Percentiles rank a stretch among this genome's conserved stretches.
Conservation (phyloP, 2,797 vertebrate genomes). For the Syngnathus acus region DNA sequence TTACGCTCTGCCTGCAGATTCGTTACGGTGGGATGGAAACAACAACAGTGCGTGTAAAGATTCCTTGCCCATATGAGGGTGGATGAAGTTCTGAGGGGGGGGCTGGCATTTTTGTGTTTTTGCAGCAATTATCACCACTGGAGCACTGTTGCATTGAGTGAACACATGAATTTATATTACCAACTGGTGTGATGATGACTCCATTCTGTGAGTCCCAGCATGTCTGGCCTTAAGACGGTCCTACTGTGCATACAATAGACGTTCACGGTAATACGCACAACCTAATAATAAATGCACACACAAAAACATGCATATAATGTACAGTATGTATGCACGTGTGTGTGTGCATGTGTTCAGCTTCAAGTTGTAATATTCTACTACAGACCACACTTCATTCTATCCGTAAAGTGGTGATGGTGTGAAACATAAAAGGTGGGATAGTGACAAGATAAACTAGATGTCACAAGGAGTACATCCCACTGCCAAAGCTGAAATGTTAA, state of each 20-base stretch:
- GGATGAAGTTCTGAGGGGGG: neutral
- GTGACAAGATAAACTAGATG: neutral
- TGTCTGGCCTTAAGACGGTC: conserved; percentile 31
- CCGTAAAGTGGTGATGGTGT: conserved; percentile 5
- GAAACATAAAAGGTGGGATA: conserved; percentile 27
- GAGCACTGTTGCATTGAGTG: conserved; percentile 7
- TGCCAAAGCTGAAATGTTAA: no score
- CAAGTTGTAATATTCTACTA: neutral
- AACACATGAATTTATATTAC: conserved; percentile 16
- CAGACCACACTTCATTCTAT: conserved; percentile 15
- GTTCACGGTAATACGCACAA: no score
- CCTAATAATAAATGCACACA: neutral
- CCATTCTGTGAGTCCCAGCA: conserved; percentile 32
- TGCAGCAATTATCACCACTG: no score
- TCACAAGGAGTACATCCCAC: no score
- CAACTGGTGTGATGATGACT: conserved; percentile 15
- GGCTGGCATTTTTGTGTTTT: no score
- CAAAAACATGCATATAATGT: neutral
- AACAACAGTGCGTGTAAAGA: neutral
- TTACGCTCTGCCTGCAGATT: conserved; percentile 39
- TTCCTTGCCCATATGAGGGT: neutral
- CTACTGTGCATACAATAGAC: no score
- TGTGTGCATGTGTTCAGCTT: conserved; percentile 3
- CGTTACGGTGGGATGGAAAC: conserved; percentile 17
- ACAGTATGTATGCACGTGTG: neutral